Evolutionary conservation across 2,888 invertebrate genomes (phyloP).

Genomic region (Nomada lathburiana): DNA sequence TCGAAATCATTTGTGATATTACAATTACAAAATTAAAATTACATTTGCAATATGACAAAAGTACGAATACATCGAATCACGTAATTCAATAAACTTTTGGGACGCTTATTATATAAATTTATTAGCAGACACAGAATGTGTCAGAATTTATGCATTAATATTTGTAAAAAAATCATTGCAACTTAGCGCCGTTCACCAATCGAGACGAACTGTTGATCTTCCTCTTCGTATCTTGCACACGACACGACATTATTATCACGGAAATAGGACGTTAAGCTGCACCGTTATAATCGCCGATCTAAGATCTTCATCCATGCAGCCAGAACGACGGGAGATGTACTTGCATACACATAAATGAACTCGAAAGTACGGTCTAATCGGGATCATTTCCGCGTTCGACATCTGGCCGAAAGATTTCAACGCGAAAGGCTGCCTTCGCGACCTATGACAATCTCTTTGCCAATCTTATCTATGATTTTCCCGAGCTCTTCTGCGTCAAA

Average conservation of each 20-base stretch:
- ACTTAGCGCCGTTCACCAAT: too few relatives aligned
- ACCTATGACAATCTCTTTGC: conserved; percentile 53
- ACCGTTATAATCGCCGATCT: conserved; percentile 52
- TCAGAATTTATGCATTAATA: too few relatives aligned
- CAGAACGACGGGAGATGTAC: not conserved
- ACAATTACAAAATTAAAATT: too few relatives aligned
- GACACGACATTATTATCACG: conserved; percentile 62
- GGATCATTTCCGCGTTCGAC: conserved; percentile 58
- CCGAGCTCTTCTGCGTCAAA: conserved; percentile 12
- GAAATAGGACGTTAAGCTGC: conserved; percentile 57
- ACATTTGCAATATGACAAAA: too few relatives aligned
- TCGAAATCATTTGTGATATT: too few relatives aligned
- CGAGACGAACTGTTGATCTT: not conserved
- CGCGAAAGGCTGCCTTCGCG: conserved; percentile 20
- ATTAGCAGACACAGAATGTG: too few relatives aligned
- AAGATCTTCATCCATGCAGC: conserved; percentile 48
- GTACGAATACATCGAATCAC: too few relatives aligned
- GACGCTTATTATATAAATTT: too few relatives aligned
- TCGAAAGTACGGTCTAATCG: conserved; percentile 13
- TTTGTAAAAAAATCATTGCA: too few relatives aligned
- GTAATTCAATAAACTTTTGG: too few relatives aligned
- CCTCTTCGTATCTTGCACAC: conserved; percentile 17
- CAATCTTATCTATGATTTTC: conserved; percentile 50
- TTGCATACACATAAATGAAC: conserved; percentile 7
- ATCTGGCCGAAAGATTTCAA: conserved; percentile 54